These are phyloP conservation scores for Dendrolimus pini DNA, from an alignment of 2,888 invertebrate species.

Conservation along the genomic window DNA sequence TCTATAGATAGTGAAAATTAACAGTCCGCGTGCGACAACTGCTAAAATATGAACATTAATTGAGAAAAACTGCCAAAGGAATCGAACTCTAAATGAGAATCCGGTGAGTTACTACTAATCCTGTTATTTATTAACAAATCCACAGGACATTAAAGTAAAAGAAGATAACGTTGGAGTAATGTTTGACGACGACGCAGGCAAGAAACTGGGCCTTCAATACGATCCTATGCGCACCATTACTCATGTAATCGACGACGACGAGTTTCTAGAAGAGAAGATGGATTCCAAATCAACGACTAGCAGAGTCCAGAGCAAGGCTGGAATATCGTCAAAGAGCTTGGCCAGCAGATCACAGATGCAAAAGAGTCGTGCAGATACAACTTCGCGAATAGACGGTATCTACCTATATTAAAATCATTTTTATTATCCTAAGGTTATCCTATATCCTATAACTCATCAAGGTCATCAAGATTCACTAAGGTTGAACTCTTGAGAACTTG, in stretches of 20 bases:
- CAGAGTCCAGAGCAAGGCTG: background rate
- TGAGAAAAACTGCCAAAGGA: too few species aligned
- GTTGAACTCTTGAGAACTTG: too few species aligned
- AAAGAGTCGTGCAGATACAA: background rate
- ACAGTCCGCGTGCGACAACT: too few species aligned
- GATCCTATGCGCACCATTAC: constrained; percentile 47
- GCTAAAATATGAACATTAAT: too few species aligned
- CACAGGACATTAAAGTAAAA: constrained; percentile 38
- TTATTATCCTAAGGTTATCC: too few species aligned
- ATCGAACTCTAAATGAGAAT: too few species aligned
- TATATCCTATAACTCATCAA: too few species aligned
- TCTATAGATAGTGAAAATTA: too few species aligned
- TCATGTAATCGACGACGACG: constrained; percentile 23
- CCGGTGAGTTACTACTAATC: too few species aligned
- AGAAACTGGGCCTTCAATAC: constrained; percentile 36
- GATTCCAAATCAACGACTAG: background rate
- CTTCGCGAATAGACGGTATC: background rate
- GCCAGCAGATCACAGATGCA: background rate
- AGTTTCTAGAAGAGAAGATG: constrained; percentile 2
- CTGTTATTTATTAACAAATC: too few species aligned
- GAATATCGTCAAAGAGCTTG: background rate
- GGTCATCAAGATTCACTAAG: too few species aligned
- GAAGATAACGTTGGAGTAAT: constrained; percentile 40
- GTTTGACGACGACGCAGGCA: constrained; percentile 31
- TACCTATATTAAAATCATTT: too few species aligned